Base-by-base conservation (phyloP, 2,113 vertebrate genomes). In the Entomyzon cyanotis region DNA sequence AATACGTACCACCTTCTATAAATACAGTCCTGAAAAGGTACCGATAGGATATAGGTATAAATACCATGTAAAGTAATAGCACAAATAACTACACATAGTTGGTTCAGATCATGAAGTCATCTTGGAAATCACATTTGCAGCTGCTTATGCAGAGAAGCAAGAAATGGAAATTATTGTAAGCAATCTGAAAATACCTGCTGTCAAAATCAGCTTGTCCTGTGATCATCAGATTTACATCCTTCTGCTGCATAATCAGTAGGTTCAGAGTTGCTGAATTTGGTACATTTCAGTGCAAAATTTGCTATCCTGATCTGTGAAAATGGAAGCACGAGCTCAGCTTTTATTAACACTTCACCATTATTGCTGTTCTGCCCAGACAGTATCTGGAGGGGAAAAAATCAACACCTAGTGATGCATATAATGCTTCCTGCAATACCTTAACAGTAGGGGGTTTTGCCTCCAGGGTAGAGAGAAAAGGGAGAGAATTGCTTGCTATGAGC, bases 121-220 rank as follows among this genome's bases (percentile, higher is more conserved):
- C 65, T 86, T 94, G 73, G 62, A 94, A 92, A 88, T 89, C 55
- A 86, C 60, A 92, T 87, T 86, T 92, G 70, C 90, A 95, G 88
- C 78, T 96, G 77, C 56, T 95, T 97, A 82, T 89, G 84, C 75
- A 83, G 93, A 77, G 77, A 82, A 89, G 56, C 56, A 90, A 92
- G 87, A 86, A 85, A 94, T 6, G 15, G 83, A 90, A 93, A 87
- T 94, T 90, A 90, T 28, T 92, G 84, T 88, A 67, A 90, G 64
- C 35, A 88, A 80, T 78, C 89, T 92, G 96, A 92, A 96, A 93
- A 97, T 86, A 94, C 71, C 78, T 87, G 84, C 94, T 95, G 81
- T 95, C 74, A 95, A 95, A 97, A 93, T 84, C 60, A 37, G 13
- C 90, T 73, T 88, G 63, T 89, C 59, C 82, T 91, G 59, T 55